These are phyloP conservation scores for Cantharis rustica DNA, from an alignment of 2,888 invertebrate species.

Conservation along the genomic window DNA sequence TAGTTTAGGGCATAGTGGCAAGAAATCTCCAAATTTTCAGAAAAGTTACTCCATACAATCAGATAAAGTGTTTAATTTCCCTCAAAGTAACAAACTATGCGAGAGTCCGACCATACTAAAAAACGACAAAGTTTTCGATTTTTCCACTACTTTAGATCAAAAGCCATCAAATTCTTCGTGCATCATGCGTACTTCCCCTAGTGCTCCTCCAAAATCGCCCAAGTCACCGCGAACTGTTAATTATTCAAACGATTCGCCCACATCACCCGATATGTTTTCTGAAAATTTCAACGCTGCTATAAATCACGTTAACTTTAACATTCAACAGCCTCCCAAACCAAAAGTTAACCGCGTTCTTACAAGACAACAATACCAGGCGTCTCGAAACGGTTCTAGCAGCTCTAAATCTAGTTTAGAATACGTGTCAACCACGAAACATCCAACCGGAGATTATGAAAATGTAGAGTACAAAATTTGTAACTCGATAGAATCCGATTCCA, in stretches of 20 bases:
- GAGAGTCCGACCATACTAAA: conserved; percentile 38
- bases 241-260: conserved; percentile 39
- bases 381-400: conserved; percentile 49
- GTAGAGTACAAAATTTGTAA: conserved; percentile 54
- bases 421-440: conserved; percentile 51
- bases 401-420: conserved; percentile 52
- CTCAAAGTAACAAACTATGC: conserved; percentile 32
- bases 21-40: conserved; percentile 38
- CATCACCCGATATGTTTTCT: conserved; percentile 25
- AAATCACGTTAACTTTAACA: conserved; percentile 46
- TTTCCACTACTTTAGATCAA: conserved; percentile 26
- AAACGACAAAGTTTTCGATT: conserved; percentile 35
- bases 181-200: conserved; percentile 31
- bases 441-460: conserved; percentile 50
- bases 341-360: conserved; percentile 40
- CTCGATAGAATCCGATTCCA: conserved; percentile 50
- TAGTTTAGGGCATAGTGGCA: conserved; percentile 37
- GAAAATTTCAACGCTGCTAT: conserved; percentile 36
- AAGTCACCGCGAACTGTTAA: conserved; percentile 43
- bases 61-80: conserved; percentile 35
- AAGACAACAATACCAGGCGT: conserved; percentile 48
- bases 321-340: conserved; percentile 49
- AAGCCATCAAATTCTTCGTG: conserved; percentile 35
- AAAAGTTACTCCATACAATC: conserved; percentile 46
- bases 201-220: conserved; percentile 44